These are phyloP conservation scores for Caradrina kadenii DNA, from an alignment of 2,888 invertebrate genomes.

Conservation along the genomic window DNA sequence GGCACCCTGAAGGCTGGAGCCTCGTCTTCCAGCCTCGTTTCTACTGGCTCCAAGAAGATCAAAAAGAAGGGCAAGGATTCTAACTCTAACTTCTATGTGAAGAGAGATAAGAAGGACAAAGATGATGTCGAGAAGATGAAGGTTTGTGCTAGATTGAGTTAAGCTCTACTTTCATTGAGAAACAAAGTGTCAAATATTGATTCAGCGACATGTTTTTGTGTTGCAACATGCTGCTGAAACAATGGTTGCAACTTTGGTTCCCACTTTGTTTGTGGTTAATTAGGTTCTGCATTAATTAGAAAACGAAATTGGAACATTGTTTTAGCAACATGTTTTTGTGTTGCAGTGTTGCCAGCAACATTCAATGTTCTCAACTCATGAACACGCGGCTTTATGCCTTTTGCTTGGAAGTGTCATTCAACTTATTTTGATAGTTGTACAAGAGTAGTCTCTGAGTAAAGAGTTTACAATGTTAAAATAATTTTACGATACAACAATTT, in stretches of 20 bases:
- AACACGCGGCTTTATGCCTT: too few species aligned
- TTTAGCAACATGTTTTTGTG: constrained; percentile 2
- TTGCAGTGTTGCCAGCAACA: neutral
- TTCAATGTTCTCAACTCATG: too few species aligned
- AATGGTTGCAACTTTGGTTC: neutral
- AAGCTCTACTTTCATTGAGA: neutral
- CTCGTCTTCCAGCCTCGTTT: constrained; percentile 81
- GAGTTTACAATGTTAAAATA: too few species aligned
- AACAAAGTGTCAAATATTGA: constrained; percentile 1
- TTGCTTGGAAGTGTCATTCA: too few species aligned
- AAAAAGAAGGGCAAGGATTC: constrained; percentile 93
- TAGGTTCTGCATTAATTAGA: neutral
- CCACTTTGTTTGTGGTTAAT: constrained; percentile 74
- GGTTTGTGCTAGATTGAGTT: constrained; percentile 78
- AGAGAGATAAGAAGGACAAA: constrained; percentile 94
- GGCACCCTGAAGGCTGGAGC: constrained; percentile 78
- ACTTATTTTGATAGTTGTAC: too few species aligned
- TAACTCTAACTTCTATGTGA: constrained; percentile 97
- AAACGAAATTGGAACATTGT: constrained; percentile 7
- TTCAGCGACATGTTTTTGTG: neutral
- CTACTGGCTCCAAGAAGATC: constrained; percentile 87
- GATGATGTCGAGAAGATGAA: constrained; percentile 99
- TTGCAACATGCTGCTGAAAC: neutral
- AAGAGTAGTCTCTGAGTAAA: too few species aligned
- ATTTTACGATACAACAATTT: neutral